Evolutionary conservation across 30 jellyfish, hydroid and myxozoan genomes (phyloP), one percentile per base, ranked within the genome.

Genomic region (Phacellophora camtschatica): DNA sequence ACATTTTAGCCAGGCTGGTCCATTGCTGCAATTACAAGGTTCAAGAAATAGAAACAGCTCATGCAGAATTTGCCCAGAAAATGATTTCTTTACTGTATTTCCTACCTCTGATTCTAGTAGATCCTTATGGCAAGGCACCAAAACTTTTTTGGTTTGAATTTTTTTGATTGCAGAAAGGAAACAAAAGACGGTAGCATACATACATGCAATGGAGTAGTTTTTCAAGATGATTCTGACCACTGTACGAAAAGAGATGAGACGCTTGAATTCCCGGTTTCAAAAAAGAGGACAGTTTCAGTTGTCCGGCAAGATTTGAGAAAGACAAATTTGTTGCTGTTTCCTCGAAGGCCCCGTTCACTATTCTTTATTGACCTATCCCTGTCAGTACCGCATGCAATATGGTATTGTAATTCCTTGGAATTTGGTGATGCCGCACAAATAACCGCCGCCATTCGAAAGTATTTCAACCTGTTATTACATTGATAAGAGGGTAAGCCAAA

Each of bases 361-460:
- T 67, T 67, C 66, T 67, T 67, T 20, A 67, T 67, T 36, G 64
- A 67, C 41, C 66, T 67, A 29, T 67, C 82, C 5, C 66, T 39
- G 70, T 67, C 35, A 27, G 82, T 67, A 67, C 41, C 66, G 82
- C 82, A 67, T 67, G 82, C 82, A 24, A 67, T 67, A 67, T 67
- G 71, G 18, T 67, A 67, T 42, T 67, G 82, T 67, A 41, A 37
- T 67, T 37, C 82, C 67, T 67, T 67, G 64, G 76, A 29, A 62
- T 62, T n/a, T n/a, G 45, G 45, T 0, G 22, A 11, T 20, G n/a
- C 82, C 82, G 10, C 82, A 67, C 66, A 36, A 31, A 45, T 39
- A 67, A 36, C 82, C 82, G 43, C 23, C 42, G 4, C 66, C 30
- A 46, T 67, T 67, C 42, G 35, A 25, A 2, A 46, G 59, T 61